Base-by-base conservation (phyloP, 2,888 invertebrate species). In the Camponotus fellah region DNA sequence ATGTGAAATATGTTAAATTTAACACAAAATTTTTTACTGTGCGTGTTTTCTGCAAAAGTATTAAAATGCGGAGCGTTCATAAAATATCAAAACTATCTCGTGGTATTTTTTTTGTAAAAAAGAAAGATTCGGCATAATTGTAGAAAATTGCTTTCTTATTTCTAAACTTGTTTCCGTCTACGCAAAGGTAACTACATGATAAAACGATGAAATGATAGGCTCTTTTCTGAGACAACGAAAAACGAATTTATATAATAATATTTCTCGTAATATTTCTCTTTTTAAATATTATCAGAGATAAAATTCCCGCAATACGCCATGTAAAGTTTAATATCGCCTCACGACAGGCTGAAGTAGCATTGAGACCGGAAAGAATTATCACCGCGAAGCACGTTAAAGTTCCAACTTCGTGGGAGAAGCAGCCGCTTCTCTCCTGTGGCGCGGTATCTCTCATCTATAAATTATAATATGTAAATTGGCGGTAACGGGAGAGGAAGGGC, bases 401-500 rank as follows among this genome's bases (percentile, higher is more conserved):
- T 58, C n/a, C 64, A 75, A 43, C 79, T 65, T 80, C 79, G 69
- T 64, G 53, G 64, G 46, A 71, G 65, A 62, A 76, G 74, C 74
- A 80, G 64, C 85, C 69, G 65, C 79, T 76, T 83, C 75, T 76
- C 81, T 68, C 46, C 40, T 58, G 56, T 53, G 75, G 64, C 83
- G 58, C 87, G 85, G 86, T 92, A 92, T 91, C 92, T 91, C 89
- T 87, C 87, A 85, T 86, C 91, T 89, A 92, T 92, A 92, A 92
- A 92, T 92, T 92, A 92, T 92, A 92, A 92, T 92, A 92, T 92
- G 92, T 89, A 92, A 92, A 92, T 92, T 84, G 62, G 72, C 62
- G 56, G 75, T 69, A 77, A 46, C 49, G 53, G 53, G 53, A 84
- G 85, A 75, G 6, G 85, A 84, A 75, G 76, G 85, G 79, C 4